Conservation (phyloP, 2,113 vertebrate genomes). For the Tupaia chinensis region DNA sequence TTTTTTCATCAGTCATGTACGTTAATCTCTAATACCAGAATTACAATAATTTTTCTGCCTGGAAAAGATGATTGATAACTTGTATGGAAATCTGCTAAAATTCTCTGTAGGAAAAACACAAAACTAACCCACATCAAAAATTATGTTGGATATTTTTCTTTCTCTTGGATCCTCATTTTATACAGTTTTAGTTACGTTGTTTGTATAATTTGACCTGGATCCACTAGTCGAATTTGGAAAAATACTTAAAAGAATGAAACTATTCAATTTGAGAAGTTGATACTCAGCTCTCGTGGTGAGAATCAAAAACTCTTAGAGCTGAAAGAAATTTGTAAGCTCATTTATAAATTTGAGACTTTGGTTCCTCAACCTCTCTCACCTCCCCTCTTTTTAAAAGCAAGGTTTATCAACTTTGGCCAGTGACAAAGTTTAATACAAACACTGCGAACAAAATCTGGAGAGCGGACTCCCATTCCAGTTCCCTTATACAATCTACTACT, state of each 20-base stretch:
- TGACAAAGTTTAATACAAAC: not conserved
- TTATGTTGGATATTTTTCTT: not conserved
- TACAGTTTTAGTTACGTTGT: not conserved
- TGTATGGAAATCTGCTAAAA: constrained; percentile 25
- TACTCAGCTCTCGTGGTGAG: not conserved
- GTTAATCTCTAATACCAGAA: not conserved
- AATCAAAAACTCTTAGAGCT: not conserved
- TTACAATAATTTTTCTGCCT: not conserved
- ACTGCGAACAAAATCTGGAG: not conserved
- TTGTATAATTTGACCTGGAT: constrained; percentile 22
- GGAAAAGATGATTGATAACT: not conserved
- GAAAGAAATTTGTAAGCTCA: not conserved
- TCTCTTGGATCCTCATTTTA: constrained; percentile 49
- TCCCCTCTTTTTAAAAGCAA: not conserved
- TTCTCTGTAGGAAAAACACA: constrained; percentile 48
- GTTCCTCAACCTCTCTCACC: not conserved
- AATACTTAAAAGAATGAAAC: constrained; percentile 24
- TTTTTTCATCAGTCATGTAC: not conserved
- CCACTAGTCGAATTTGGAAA: not conserved
- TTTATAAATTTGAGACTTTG: not conserved
- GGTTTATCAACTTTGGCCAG: not conserved
- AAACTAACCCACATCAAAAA: constrained; percentile 33
- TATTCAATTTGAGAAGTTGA: constrained; percentile 6
- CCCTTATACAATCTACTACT: not conserved
- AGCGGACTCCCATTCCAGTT: not conserved